Percentiles rank a stretch among this genome's conserved stretches.
These are phyloP conservation scores for Drosophila quadrilineata DNA, from an alignment of 1,140 invertebrate genomes.

Conservation along the genomic window DNA sequence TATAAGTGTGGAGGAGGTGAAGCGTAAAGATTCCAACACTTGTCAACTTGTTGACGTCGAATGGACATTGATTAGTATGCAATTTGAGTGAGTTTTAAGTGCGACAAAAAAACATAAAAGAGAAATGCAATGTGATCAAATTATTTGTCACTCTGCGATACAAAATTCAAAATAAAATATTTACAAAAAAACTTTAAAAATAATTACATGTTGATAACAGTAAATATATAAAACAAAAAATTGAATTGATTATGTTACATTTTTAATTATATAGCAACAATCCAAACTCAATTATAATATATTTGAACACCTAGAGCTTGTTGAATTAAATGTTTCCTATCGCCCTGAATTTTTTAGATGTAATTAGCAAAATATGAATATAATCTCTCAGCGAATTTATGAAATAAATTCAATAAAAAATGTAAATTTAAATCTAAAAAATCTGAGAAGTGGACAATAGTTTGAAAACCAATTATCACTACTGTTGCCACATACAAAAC, in stretches of 20 bases:
- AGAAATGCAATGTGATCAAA: no score
- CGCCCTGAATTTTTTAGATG: no score
- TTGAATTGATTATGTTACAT: no score
- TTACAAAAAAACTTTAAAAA: not conserved
- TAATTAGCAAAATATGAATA: no score
- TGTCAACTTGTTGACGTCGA: conserved; percentile 19
- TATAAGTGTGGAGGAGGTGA: not conserved
- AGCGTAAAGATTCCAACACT: not conserved
- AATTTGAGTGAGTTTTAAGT: conserved; percentile 9
- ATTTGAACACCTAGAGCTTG: no score
- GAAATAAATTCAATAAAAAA: not conserved
- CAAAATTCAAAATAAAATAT: not conserved
- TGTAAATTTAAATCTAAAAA: not conserved
- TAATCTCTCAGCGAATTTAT: no score
- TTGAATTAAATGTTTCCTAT: no score
- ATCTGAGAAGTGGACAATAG: not conserved
- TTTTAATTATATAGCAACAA: no score
- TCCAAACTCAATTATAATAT: no score
- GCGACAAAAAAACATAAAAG: not conserved
- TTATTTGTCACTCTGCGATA: no score
- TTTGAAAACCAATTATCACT: conserved; percentile 17
- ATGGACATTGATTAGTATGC: conserved; percentile 13
- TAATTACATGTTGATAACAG: not conserved
- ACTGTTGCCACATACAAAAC: conserved; percentile 7
- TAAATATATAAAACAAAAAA: not conserved